Evolutionary conservation across 35 echinoderm and acorn worm genomes (phyloP), one percentile per base, ranked within the genome.

Genomic region (Eucidaris tribuloides): DNA sequence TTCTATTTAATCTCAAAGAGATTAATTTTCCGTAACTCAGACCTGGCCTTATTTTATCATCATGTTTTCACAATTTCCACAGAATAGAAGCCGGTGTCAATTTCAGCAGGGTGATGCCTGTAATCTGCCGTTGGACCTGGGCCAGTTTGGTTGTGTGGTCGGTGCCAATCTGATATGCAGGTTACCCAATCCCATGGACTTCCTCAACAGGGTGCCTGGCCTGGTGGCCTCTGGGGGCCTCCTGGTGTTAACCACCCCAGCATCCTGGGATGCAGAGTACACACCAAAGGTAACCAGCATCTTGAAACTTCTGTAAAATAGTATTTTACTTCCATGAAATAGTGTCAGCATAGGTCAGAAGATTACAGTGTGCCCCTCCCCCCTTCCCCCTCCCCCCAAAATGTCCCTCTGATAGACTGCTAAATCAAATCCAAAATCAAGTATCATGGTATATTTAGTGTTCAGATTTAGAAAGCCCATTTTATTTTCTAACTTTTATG

Each of bases 281-380:
- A 97, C 94, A 50, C 90, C 94, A 58, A 97, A 97, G 88, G 90
- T 93, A n/a, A n/a, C n/a, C n/a, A n/a, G n/a, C n/a, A n/a, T n/a
- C n/a, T n/a, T n/a, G n/a, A n/a, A n/a, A n/a, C n/a, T n/a, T n/a
- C n/a, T n/a, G n/a, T n/a, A n/a, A n/a, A n/a, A n/a, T n/a, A n/a
- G n/a, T n/a, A n/a, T n/a, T n/a, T n/a, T n/a, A n/a, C n/a, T n/a
- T n/a, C n/a, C n/a, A n/a, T n/a, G n/a, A n/a, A n/a, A n/a, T n/a
- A n/a, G n/a, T n/a, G n/a, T n/a, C n/a, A n/a, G n/a, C n/a, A n/a
- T n/a, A n/a, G n/a, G n/a, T n/a, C n/a, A n/a, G n/a, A n/a, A n/a
- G n/a, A n/a, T n/a, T n/a, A n/a, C n/a, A n/a, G n/a, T n/a, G n/a
- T n/a, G n/a, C n/a, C n/a, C n/a, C n/a, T n/a, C n/a, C n/a, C n/a